A percentile compares a stretch with the other conserved stretches of the same genome.
Evolutionary conservation across 2,797 vertebrate genomes (phyloP).

Genomic region (Tapirus indicus): DNA sequence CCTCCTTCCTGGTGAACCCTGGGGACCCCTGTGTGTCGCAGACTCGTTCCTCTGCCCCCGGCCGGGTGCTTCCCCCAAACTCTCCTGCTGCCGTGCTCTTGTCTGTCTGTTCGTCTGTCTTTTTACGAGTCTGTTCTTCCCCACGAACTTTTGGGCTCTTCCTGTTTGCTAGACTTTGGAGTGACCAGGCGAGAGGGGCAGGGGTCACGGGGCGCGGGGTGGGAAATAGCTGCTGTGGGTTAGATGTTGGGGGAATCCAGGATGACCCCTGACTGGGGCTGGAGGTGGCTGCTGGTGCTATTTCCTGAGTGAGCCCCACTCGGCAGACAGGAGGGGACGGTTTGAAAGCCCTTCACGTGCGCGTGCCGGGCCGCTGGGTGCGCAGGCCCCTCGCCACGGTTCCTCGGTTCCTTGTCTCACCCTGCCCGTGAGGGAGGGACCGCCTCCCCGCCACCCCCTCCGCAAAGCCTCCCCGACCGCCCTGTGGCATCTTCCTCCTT

Average conservation of each 20-base stretch:
- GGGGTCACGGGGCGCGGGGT: not conserved
- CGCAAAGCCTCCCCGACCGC: not conserved
- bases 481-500: not conserved
- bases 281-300: fast-evolving
- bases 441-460: not conserved
- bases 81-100: not conserved
- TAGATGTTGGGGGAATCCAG: not conserved
- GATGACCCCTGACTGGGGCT: not conserved
- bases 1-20: not conserved
- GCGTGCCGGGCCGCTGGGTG: no score
- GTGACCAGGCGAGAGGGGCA: no score
- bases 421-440: fast-evolving
- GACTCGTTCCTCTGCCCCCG: fast-evolving
- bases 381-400: not conserved
- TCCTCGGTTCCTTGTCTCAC: not conserved
- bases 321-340: fast-evolving
- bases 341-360: no score
- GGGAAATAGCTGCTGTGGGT: not conserved
- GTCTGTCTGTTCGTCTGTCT: not conserved
- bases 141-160: not conserved
- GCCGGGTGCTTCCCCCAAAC: not conserved
- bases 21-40: not conserved
- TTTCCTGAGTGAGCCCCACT: not conserved
- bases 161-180: not conserved
- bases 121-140: not conserved